phyloP scores from a whole-genome alignment of 2,113 vertebrate genomes.

The Grallaria varia region DNA sequence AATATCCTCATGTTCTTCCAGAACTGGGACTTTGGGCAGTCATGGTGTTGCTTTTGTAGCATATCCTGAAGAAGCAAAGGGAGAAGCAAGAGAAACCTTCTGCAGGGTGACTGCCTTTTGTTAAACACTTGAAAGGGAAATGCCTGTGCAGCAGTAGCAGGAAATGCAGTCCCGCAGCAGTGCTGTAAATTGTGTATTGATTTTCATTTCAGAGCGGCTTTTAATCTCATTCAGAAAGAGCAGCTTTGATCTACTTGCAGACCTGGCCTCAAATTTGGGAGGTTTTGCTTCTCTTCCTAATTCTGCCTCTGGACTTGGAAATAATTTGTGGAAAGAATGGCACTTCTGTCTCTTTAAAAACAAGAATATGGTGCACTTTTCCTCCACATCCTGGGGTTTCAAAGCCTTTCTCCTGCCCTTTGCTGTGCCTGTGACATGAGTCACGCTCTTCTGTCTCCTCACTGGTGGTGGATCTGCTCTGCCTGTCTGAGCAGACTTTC shows the following conservation, averaged over 20 bases:
- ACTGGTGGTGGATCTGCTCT: not conserved
- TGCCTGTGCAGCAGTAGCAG: not conserved
- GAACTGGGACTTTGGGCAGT: not conserved
- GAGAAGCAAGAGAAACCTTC: not conserved
- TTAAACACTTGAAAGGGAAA: not conserved
- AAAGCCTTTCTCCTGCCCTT: not conserved
- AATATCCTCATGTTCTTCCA: not conserved
- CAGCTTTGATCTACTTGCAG: not conserved
- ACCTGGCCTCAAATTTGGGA: not conserved
- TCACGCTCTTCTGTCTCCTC: not conserved
- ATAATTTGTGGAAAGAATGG: not conserved
- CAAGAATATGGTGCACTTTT: not conserved
- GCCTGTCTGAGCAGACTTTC: not conserved
- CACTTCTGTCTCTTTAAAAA: not conserved
- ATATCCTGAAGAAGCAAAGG: not conserved
- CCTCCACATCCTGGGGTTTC: not conserved
- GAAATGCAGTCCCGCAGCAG: not conserved
- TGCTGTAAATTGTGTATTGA: not conserved
- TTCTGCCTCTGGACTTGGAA: not conserved
- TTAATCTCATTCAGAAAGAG: not conserved
- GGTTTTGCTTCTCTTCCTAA: not conserved
- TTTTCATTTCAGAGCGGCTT: not conserved
- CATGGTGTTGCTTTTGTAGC: not conserved
- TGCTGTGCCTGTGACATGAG: not conserved
- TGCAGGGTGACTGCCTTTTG: not conserved